Evolutionary conservation across 2,113 vertebrate genomes (phyloP), one percentile per base, ranked within the genome.

Genomic region (Puma concolor): DNA sequence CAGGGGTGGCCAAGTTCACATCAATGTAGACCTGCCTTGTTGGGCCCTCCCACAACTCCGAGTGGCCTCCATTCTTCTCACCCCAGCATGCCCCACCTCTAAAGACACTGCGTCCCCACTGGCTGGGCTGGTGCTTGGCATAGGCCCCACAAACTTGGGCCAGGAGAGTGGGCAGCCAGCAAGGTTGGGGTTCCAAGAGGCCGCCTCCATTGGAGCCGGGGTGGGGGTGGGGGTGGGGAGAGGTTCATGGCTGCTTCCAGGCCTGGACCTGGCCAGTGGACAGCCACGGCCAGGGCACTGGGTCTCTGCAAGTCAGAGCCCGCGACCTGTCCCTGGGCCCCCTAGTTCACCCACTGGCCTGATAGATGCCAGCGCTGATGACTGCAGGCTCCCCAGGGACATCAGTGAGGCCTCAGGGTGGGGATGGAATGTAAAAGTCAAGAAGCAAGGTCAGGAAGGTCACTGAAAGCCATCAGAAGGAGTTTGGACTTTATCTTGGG

Each of bases 321-420:
- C 15, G 5, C 21, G 13, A 14, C 44, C 66, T 27, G 29, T 17
- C 33, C 96, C 88, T 16, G 96, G 97, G 82, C 64, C 91, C 97
- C 87, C 90, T 84, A 64, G 95, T 8, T 38, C 72, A 82, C 76
- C 96, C 72, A 0, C 92, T 91, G n/a, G 91, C 97, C 31, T 0
- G 0, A 6, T 0, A 69, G 7, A 67, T n/a, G 4, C 16, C 93
- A n/a, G 2, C 41, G 1, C 3, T 31, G 7, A 67, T 80, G 33
- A 81, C 76, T 25, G 3, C 17, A 63, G 2, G 23, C 33, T 1
- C 23, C 64, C 23, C 21, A 72, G 69, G 38, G 69, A 72, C 21
- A 36, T 71, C 16, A 25, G 38, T 23, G 23, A 88, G 17, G 27
- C 27, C 21, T 69, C 36, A 44, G 38, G 74, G 48, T 57, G 23